Conservation (phyloP, 2,797 vertebrate species). For the Thaleichthys pacificus region DNA sequence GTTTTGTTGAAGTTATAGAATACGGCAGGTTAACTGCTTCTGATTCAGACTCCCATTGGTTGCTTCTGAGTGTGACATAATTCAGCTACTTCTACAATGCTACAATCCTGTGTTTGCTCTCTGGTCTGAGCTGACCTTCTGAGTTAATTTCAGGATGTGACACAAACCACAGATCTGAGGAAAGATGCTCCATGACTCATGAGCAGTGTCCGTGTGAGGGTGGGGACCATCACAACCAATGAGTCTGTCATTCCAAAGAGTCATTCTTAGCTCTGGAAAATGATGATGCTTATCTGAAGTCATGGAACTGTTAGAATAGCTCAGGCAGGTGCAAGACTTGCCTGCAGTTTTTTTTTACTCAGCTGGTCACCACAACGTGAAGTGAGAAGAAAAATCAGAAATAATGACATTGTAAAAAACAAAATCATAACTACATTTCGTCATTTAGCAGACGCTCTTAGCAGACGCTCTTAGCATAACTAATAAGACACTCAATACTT, state of each 20-base stretch:
- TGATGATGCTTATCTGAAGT: not conserved
- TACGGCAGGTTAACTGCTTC: not conserved
- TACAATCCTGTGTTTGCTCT: not conserved
- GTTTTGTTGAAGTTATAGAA: not conserved
- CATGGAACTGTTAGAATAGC: not conserved
- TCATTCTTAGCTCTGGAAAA: not conserved
- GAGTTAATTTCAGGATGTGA: no score
- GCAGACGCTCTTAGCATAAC: no score
- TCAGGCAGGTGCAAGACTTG: not conserved
- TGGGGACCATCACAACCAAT: no score
- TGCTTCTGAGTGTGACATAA: not conserved
- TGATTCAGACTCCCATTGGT: not conserved
- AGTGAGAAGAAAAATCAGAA: no score
- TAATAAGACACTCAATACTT: no score
- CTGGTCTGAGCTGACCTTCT: not conserved
- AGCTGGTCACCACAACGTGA: not conserved
- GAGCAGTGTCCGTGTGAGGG: not conserved
- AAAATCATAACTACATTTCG: no score
- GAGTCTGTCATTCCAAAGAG: not conserved
- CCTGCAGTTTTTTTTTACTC: not conserved
- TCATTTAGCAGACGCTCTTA: no score
- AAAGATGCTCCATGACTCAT: not conserved
- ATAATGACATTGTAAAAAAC: no score
- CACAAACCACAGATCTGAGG: constrained; percentile 2
- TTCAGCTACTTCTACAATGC: not conserved